A percentile compares a stretch with the other conserved stretches of the same genome.
Evolutionary conservation across 2,797 vertebrate genomes (phyloP).

Genomic region (Gallirallus australis): DNA sequence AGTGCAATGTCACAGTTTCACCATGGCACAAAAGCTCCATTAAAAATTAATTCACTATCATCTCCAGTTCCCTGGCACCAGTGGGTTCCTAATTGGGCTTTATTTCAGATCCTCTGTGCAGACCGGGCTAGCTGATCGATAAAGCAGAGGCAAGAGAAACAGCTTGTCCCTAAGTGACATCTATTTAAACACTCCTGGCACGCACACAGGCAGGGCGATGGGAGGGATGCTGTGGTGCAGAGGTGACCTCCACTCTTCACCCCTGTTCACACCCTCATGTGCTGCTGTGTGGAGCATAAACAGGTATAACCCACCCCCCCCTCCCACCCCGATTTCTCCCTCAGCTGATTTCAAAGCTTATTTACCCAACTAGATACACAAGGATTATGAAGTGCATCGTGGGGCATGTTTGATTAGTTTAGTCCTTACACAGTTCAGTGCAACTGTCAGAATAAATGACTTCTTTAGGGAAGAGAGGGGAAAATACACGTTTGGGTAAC

Average conservation of each 20-base stretch:
- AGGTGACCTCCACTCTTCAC: background rate
- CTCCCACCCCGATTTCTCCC: background rate
- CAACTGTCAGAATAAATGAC: slow-evolving; percentile 37
- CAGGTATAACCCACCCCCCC: background rate
- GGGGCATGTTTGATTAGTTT: background rate
- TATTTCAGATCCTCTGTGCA: background rate
- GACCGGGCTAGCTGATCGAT: background rate
- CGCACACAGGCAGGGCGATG: background rate
- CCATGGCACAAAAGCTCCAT: background rate
- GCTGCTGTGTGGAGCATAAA: background rate
- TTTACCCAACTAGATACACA: slow-evolving; percentile 33
- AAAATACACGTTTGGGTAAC: slow-evolving; percentile 13
- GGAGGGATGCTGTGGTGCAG: background rate
- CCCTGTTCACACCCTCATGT: background rate
- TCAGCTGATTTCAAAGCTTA: slow-evolving; percentile 56
- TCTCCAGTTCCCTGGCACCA: background rate
- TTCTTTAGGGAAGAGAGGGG: background rate
- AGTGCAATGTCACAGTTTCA: background rate
- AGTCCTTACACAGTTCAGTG: slow-evolving; percentile 18
- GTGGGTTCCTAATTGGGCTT: background rate
- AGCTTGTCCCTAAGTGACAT: background rate
- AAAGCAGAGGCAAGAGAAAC: background rate
- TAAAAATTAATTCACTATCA: slow-evolving; percentile 9
- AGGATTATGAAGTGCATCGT: slow-evolving; percentile 39
- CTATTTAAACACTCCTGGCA: background rate